Base-by-base conservation (phyloP, 2,797 vertebrate species). In the Sebastes kiyomatsui region DNA sequence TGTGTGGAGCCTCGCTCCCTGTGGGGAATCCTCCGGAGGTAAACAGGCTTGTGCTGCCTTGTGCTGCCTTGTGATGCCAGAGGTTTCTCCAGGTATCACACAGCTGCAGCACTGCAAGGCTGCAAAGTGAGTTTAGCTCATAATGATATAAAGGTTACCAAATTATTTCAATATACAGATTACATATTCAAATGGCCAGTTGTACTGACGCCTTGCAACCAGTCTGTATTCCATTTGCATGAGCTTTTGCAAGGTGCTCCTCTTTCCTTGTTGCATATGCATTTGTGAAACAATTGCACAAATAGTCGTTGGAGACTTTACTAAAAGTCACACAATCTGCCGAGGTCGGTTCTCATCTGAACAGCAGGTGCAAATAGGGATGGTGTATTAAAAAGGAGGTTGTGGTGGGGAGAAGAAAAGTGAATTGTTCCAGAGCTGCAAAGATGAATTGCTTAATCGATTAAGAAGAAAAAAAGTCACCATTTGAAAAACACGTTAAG, bases 61-160 rank as follows among this genome's bases (percentile, higher is more conserved):
- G 77, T 88, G 90, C 22, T 75, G 79, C 72, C 93, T 89, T 88
- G 86, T 93, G 92, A 94, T 88, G 68, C 67, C 75, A 78, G 30
- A 79, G 55, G 32, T 86, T 85, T 81, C 52, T 87, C 20, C 35
- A 20, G 70, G 75, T 56, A 11, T 67, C 58, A 13, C 7, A 67
- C 58, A 65, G 28, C 46, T 76, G 67, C n/a, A 58, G 25, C 6
- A 10, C 7, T 38, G 20, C 42, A 18, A 59, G 27, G 42, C 65
- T 38, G 8, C 32, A n/a, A 66, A 66, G 12, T n/a, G n/a, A 35
- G 16, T 52, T 82, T 18, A 56, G 54, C 25, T 32, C 20, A n/a
- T 7, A 27, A 82, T 49, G 68, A 14, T 5, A 59, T 28, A 46
- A 38, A 65, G 2, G 9, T 18, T 11, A 16, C 2, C 18, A 13